Evolutionary conservation across 1,140 invertebrate species (phyloP), one percentile per base, ranked within the genome.

Genomic region (Bombus breviceps): DNA sequence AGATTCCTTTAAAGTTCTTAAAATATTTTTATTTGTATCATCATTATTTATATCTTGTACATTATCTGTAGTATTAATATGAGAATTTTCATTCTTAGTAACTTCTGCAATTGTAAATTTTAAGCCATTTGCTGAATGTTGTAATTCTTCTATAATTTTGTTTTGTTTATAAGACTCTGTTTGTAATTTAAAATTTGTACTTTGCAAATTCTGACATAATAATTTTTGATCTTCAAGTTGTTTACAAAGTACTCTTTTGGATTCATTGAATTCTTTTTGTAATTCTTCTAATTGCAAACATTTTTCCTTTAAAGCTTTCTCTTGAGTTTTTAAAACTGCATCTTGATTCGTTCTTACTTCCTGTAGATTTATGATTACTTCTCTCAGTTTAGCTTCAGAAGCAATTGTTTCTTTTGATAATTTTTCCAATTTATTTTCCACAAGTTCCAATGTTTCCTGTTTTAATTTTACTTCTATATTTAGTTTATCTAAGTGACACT

Each of bases 361-460:
- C 66, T 94, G 92, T 18, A 94, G 62, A 85, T 92, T 93, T 6
- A 85, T 62, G 66, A 94, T 93, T 12, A 93, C 62, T 80, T 94
- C 93, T 47, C 94, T 93, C 76, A 94, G 69, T 69, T 91, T 93
- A 4, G 90, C 72, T 62, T 94, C 93, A 1, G 88, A 91, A 15
- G 86, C 83, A 72, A 90, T 76, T 66, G 91, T 89, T 64, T 94
- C 93, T 34, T 75, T 87, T 9, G 34, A 83, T 62, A 88, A 53
- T 18, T 90, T 81, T 39, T 94, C 91, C 3, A 93, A n/a, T 83
- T 93, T 92, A 2, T 84, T 59, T 28, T 89, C 85, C 9, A 92
- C 73, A 32, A 89, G 78, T 2, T 77, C 25, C 18, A 93, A 53
- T 6, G 88, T 83, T 41, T 94, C 89, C 53, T 94, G 88, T 74